Base-by-base conservation (phyloP, 2,888 invertebrate species). In the Galeruca laticollis region DNA sequence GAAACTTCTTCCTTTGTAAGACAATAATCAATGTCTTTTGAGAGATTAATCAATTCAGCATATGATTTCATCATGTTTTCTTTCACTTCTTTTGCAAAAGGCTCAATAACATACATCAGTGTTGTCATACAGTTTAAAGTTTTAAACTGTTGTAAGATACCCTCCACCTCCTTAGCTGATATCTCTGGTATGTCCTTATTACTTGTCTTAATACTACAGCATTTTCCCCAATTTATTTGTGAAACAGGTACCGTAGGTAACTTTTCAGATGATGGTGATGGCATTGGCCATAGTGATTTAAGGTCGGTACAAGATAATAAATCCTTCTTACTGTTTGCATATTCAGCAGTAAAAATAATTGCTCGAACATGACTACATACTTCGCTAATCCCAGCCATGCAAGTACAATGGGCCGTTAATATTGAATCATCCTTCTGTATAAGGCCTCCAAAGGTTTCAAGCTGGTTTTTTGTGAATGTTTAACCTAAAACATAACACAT, bases 321-420 rank as follows among this genome's bases (percentile, higher is more conserved):
- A 5, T 35, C 56, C 43, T 56, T 65, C n/a, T 43, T 65, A 40
- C 35, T 40, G 15, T 63, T 63, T 66, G 66, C 62, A 62, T 62
- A 66, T 37, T 66, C 65, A 37, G 61, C 65, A 15, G 69, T 60
- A 57, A 65, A 66, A 15, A 70, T 10, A 35, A 62, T 40, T 9
- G 66, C 66, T 37, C 67, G 62, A 8, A 67, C 40, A 52, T 75
- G 75, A 26, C 73, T 73, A 37, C 73, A 73, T 21, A 67, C 68
- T 60, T 72, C 72, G 62, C 72, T 61, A 15, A 57, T 62, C 10
- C 72, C 72, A 26, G 69, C 69, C 72, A 72, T 70, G 47, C 70
- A 70, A 20, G 59, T 72, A 60, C 26, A 26, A 37, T 11, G 37
- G 37, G 11, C 11, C 37, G 37, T 37, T 37, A 37, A 37, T 37